phyloP scores from a whole-genome alignment of 2,797 vertebrate genomes.

The Sebastes kiyomatsui region DNA sequence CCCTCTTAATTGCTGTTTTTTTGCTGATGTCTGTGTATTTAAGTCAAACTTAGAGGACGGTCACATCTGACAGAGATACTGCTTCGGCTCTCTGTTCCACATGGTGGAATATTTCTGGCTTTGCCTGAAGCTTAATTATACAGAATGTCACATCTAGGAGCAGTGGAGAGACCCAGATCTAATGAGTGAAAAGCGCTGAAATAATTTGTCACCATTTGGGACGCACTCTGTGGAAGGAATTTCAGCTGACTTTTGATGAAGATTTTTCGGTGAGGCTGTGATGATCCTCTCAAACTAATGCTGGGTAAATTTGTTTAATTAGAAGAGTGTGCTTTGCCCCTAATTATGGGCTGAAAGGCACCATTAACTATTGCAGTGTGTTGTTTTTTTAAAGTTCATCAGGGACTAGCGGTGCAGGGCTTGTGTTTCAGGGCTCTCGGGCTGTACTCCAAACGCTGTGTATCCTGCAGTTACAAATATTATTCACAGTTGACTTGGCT shows the following conservation, averaged over 20 bases:
- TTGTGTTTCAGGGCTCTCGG: constrained; percentile 45
- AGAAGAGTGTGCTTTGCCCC: constrained; percentile 64
- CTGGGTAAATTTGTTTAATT: constrained; percentile 71
- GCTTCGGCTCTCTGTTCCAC: background rate
- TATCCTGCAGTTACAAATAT: constrained; percentile 62
- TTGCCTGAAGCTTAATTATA: constrained; percentile 12
- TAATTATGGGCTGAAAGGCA: constrained; percentile 68
- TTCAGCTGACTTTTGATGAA: constrained; percentile 47
- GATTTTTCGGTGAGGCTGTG: constrained; percentile 56
- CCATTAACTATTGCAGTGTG: constrained; percentile 56
- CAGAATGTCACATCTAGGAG: background rate
- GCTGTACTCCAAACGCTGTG: constrained; percentile 52
- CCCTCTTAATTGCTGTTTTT: constrained; percentile 16
- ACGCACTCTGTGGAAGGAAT: constrained; percentile 12
- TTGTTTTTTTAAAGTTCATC: constrained; percentile 55
- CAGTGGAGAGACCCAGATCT: background rate
- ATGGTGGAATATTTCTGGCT: background rate
- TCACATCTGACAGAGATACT: background rate
- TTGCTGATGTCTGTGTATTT: constrained; percentile 9
- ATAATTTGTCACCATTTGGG: constrained; percentile 43
- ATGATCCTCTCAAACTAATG: constrained; percentile 70
- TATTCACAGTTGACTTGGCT: constrained; percentile 70
- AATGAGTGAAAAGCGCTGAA: constrained; percentile 20
- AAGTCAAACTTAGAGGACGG: background rate
- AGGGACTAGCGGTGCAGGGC: constrained; percentile 43